Conservation (phyloP, 2,797 vertebrate species). For the Typhlichthys subterraneus region DNA sequence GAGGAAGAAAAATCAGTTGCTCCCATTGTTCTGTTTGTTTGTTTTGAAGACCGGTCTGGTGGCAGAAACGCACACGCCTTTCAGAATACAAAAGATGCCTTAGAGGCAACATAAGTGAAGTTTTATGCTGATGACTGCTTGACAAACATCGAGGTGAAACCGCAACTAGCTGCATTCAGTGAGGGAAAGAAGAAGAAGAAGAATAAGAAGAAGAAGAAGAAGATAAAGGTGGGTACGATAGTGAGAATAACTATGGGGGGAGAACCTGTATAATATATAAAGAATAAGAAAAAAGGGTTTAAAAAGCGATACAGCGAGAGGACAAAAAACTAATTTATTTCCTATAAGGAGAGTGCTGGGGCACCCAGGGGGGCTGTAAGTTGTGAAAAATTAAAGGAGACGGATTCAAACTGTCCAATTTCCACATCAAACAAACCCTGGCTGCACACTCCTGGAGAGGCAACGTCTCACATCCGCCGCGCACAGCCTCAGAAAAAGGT, state of each 20-base stretch:
- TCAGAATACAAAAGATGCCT: conserved; percentile 81
- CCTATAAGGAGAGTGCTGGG: conserved; percentile 87
- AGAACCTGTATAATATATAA: conserved; percentile 59
- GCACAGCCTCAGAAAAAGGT: conserved; percentile 85
- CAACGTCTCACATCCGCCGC: conserved; percentile 87
- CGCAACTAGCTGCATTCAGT: conserved; percentile 45
- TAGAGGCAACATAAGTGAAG: conserved; percentile 76
- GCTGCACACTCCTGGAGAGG: conserved; percentile 94
- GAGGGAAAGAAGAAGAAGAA: conserved; percentile 20
- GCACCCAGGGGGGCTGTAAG: conserved; percentile 91
- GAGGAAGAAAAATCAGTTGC: conserved; percentile 68
- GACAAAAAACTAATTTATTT: conserved; percentile 83
- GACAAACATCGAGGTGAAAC: conserved; percentile 69
- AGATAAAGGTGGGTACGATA: conserved; percentile 21
- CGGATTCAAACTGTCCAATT: conserved; percentile 99
- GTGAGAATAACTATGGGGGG: conserved; percentile 15
- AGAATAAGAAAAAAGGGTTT: conserved; percentile 36
- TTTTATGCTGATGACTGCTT: conserved; percentile 76
- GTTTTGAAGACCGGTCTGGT: conserved; percentile 74
- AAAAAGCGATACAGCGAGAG: conserved; percentile 51
- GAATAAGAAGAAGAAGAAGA: conserved; percentile 5
- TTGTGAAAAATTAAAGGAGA: conserved; percentile 99
- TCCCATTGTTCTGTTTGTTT: conserved; percentile 72
- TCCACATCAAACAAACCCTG: conserved; percentile 99
- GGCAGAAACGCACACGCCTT: conserved; percentile 63